Evolutionary conservation across 2,888 invertebrate genomes (phyloP).

Genomic region (Pristionchus exspectatus): DNA sequence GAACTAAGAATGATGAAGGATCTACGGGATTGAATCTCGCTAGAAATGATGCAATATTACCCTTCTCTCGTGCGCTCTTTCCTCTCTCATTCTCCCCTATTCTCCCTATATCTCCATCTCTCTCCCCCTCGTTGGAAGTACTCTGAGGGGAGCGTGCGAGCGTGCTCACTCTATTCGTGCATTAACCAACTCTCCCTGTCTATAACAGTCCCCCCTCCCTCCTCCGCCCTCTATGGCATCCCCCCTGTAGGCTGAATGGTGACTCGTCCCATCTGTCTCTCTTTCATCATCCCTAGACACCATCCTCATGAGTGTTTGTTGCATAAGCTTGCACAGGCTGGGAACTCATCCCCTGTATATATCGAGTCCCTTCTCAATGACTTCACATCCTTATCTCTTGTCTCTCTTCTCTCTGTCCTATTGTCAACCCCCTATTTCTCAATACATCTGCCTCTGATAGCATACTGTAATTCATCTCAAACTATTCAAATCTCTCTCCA

Average conservation of each 20-base stretch:
- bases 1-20: conserved; percentile 27
- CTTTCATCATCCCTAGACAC: conserved; percentile 20
- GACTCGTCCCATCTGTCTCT: conserved; percentile 39
- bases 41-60: conserved; percentile 51
- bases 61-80: conserved; percentile 26
- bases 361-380: conserved; percentile 19
- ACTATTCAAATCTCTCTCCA: background rate
- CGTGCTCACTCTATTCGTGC: background rate
- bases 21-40: background rate
- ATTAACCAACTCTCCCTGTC: background rate
- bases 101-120: background rate
- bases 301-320: background rate
- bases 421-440: conserved; percentile 39
- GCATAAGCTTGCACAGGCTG: conserved; percentile 46
- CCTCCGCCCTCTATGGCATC: background rate
- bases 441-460: background rate
- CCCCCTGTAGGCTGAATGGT: background rate
- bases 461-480: conserved; percentile 4
- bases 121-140: conserved; percentile 35
- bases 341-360: conserved; percentile 28
- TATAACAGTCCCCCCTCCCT: background rate
- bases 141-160: conserved; percentile 38
- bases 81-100: background rate
- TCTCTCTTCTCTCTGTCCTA: conserved; percentile 27
- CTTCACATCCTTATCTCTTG: background rate